Evolutionary conservation across 2,888 invertebrate genomes (phyloP).

Genomic region (Campoletis raptor): DNA sequence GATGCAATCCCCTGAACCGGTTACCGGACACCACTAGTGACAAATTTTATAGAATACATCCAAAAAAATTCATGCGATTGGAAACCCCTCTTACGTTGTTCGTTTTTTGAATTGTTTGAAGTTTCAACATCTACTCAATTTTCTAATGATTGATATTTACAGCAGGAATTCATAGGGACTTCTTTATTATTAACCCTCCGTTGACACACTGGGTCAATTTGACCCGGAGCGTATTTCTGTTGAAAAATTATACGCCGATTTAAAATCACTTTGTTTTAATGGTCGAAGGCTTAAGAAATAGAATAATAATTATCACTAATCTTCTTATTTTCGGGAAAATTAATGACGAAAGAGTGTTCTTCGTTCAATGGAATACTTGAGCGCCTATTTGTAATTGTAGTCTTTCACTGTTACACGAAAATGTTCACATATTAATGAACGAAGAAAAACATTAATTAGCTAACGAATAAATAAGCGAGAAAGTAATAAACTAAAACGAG

Average conservation of each 20-base stretch:
- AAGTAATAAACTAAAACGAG: not conserved
- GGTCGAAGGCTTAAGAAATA: not conserved
- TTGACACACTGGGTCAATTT: not conserved
- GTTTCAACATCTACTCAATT: not conserved
- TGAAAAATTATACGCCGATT: not conserved
- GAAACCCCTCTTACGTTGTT: conserved; percentile 74
- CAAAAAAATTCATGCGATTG: conserved; percentile 76
- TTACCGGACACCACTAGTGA: conserved; percentile 35
- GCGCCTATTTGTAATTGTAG: not conserved
- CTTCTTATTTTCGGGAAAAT: not conserved
- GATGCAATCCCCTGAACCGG: conserved; percentile 33
- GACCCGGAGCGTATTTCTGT: not conserved
- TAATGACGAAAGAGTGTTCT: too few species aligned
- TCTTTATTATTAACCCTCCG: too few species aligned
- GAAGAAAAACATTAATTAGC: too few species aligned
- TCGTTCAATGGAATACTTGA: too few species aligned
- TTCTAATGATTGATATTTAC: not conserved
- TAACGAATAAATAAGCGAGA: not conserved
- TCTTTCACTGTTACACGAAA: too few species aligned
- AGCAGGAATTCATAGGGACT: not conserved
- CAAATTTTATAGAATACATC: conserved; percentile 21
- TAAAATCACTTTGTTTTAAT: not conserved
- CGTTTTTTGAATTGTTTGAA: conserved; percentile 50
- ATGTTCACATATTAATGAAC: too few species aligned
- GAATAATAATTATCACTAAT: not conserved